Conservation (phyloP, 2,797 vertebrate genomes). For the Microctenopoma stevenorrisi region DNA sequence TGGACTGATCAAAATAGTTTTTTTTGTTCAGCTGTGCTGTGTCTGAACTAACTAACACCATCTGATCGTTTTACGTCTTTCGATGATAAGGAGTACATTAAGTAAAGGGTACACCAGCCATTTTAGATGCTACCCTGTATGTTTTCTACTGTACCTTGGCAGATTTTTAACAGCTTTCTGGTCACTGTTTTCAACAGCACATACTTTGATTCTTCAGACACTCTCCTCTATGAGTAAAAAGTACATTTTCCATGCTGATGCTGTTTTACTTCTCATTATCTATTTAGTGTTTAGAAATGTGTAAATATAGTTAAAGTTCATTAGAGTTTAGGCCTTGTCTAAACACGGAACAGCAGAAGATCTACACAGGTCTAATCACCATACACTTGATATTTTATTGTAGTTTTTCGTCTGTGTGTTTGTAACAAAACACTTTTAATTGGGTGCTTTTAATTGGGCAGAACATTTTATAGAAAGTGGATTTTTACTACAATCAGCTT, state of each 20-base stretch:
- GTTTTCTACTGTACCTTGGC: constrained; percentile 1
- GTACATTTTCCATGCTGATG: constrained; percentile 14
- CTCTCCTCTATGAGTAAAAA: constrained; percentile 10
- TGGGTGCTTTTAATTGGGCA: no score
- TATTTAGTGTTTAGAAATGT: constrained; percentile 23
- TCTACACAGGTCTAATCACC: constrained; percentile 5
- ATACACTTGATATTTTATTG: not conserved
- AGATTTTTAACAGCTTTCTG: constrained; percentile 24
- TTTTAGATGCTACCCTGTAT: not conserved
- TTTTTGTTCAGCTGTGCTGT: not conserved
- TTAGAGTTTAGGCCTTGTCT: not conserved
- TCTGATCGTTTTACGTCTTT: constrained; percentile 6
- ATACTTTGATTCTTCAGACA: not conserved
- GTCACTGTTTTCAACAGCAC: constrained; percentile 24
- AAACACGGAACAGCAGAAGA: constrained; percentile 6
- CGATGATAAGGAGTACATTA: constrained; percentile 1
- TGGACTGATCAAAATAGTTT: not conserved
- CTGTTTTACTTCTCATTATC: constrained; percentile 18
- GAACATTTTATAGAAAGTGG: not conserved
- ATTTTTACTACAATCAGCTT: not conserved
- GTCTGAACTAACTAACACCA: not conserved
- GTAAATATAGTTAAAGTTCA: constrained; percentile 11
- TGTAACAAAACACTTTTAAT: not conserved
- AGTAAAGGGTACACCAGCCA: constrained; percentile 9
- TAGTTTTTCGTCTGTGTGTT: not conserved